These are phyloP conservation scores for Tupiocoris notatus DNA, from an alignment of 2,888 invertebrate species.

Conservation along the genomic window DNA sequence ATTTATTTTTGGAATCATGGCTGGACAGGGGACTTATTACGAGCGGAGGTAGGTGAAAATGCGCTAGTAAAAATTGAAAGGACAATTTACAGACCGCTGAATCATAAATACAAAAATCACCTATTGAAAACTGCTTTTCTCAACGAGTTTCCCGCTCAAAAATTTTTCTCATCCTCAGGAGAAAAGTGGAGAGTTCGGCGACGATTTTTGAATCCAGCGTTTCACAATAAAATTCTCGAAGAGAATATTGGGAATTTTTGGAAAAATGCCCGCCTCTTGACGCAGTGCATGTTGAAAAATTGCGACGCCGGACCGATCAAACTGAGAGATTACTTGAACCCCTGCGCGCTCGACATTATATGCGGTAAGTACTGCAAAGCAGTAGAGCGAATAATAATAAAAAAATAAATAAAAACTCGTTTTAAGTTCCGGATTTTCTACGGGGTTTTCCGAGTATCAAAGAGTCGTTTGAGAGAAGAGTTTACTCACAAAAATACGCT, in stretches of 20 bases:
- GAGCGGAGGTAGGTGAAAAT: conserved; percentile 18
- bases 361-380: conserved; percentile 29
- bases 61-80: too few relatives aligned
- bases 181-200: conserved; percentile 14
- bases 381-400: too few relatives aligned
- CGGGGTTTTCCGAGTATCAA: too few relatives aligned
- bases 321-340: neutral
- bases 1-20: conserved; percentile 15
- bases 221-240: conserved; percentile 24
- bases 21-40: conserved; percentile 8
- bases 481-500: too few relatives aligned
- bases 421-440: too few relatives aligned
- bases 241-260: conserved; percentile 29
- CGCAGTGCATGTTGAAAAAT: neutral
- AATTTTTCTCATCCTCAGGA: neutral
- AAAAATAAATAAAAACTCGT: too few relatives aligned
- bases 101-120: too few relatives aligned
- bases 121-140: too few relatives aligned
- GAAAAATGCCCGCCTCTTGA: conserved; percentile 18
- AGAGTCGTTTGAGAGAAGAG: too few relatives aligned
- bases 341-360: conserved; percentile 17
- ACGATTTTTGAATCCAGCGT: neutral
- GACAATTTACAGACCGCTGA: too few relatives aligned
- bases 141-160: too few relatives aligned
- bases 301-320: neutral